Conservation (phyloP, 2,888 invertebrate species). For the Theodoxus fluviatilis region DNA sequence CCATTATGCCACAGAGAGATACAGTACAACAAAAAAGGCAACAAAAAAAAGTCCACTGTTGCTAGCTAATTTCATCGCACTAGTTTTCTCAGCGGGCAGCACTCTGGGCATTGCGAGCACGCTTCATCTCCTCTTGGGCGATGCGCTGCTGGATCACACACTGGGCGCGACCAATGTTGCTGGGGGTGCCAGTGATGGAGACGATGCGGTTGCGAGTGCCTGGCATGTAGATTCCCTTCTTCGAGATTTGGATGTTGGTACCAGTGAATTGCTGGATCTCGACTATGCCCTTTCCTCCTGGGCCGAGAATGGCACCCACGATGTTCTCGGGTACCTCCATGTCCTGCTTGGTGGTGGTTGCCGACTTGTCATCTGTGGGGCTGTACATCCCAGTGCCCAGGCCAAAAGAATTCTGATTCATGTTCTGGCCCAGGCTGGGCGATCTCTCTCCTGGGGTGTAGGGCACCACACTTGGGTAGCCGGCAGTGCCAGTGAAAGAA, state of each 20-base stretch:
- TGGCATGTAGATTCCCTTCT: slow-evolving; percentile 96
- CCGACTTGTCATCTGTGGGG: slow-evolving; percentile 55
- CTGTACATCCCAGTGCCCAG: slow-evolving; percentile 72
- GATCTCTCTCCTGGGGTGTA: slow-evolving; percentile 45
- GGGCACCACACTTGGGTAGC: slow-evolving; percentile 41
- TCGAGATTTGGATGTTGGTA: slow-evolving; percentile 97
- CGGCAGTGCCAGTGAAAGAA: slow-evolving; percentile 49
- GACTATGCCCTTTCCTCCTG: slow-evolving; percentile 92
- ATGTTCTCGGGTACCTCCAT: slow-evolving; percentile 90
- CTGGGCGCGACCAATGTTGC: slow-evolving; percentile 89
- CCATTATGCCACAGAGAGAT: slow-evolving; percentile 26
- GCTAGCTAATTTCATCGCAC: no score
- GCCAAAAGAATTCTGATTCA: slow-evolving; percentile 89
- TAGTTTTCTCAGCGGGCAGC: no score
- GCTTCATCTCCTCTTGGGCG: slow-evolving; percentile 92
- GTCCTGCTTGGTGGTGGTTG: slow-evolving; percentile 70
- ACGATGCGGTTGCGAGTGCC: slow-evolving; percentile 97
- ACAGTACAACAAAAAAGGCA: slow-evolving; percentile 25
- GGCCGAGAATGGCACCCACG: slow-evolving; percentile 96
- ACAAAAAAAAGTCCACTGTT: no score
- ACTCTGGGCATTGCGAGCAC: slow-evolving; percentile 86
- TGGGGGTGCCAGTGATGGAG: slow-evolving; percentile 88
- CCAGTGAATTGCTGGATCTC: slow-evolving; percentile 97
- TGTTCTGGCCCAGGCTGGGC: slow-evolving; percentile 40
- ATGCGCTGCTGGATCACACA: slow-evolving; percentile 96